Conservation (phyloP, 1,140 invertebrate genomes). For the Pygmarrhopalites habei region DNA sequence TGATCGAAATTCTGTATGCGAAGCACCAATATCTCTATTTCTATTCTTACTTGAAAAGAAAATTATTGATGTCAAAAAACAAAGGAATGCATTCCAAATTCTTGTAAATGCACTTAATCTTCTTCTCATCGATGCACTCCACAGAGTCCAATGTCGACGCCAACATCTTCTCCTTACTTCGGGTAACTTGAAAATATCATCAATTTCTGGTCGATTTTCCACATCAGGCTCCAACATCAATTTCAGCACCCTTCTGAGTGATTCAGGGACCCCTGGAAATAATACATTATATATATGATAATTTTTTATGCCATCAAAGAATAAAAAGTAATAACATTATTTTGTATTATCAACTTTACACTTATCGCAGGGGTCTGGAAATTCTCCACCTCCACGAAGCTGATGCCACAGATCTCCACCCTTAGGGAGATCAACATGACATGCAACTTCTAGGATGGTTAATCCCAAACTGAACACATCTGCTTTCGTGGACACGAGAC, state of each 20-base stretch:
- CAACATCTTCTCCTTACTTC: constrained; percentile 12
- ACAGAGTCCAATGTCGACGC: constrained; percentile 22
- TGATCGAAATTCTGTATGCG: not conserved
- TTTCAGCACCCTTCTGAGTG: constrained; percentile 20
- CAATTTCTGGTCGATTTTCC: constrained; percentile 24
- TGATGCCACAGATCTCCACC: constrained; percentile 62
- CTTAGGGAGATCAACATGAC: constrained; percentile 61
- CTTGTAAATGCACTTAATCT: constrained; percentile 7
- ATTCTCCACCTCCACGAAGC: constrained; percentile 48
- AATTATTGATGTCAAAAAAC: constrained; percentile 19
- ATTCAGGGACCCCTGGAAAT: constrained; percentile 30
- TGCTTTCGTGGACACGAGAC: constrained; percentile 54
- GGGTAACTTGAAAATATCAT: constrained; percentile 20
- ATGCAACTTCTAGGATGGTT: constrained; percentile 62
- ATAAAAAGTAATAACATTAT: constrained; percentile 3
- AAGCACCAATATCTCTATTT: not conserved
- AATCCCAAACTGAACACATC: constrained; percentile 65
- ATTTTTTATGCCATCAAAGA: not conserved
- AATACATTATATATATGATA: not conserved
- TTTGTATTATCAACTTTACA: constrained; percentile 14
- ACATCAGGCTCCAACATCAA: constrained; percentile 34
- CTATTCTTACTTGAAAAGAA: constrained; percentile 17
- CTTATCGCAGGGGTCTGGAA: constrained; percentile 32
- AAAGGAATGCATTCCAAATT: constrained; percentile 22
- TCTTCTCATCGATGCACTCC: constrained; percentile 14